These are phyloP conservation scores for Aspidiotus destructor DNA, from an alignment of 2,888 invertebrate species.

Conservation along the genomic window DNA sequence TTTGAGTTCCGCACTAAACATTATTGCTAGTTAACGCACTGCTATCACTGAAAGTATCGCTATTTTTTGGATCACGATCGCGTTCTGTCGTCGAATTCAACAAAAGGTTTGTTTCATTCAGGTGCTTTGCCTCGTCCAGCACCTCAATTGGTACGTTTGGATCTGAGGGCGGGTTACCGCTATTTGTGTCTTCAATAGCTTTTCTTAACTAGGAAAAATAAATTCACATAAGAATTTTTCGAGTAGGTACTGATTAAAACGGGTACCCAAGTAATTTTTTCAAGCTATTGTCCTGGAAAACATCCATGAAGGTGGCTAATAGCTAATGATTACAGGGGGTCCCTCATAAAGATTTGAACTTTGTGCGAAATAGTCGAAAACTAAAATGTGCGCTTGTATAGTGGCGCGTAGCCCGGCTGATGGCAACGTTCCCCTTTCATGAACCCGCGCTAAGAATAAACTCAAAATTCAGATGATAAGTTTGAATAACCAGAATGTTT, in stretches of 20 bases:
- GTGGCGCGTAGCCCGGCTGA: too few relatives aligned
- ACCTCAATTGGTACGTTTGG: not conserved
- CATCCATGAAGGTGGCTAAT: too few relatives aligned
- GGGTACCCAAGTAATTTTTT: too few relatives aligned
- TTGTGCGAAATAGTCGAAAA: too few relatives aligned
- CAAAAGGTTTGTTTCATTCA: conserved; percentile 15
- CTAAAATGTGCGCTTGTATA: too few relatives aligned
- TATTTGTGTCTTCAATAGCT: conserved; percentile 82
- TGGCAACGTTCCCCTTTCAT: too few relatives aligned
- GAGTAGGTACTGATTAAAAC: not conserved
- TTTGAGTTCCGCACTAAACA: not conserved
- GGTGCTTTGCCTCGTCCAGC: not conserved
- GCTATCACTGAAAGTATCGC: conserved; percentile 19
- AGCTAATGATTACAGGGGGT: too few relatives aligned
- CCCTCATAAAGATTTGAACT: too few relatives aligned
- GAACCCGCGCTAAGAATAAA: too few relatives aligned
- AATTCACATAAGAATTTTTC: not conserved
- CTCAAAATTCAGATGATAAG: too few relatives aligned
- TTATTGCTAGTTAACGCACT: conserved; percentile 27
- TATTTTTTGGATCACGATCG: conserved; percentile 11
- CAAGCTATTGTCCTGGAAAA: too few relatives aligned
- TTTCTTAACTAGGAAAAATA: conserved; percentile 57
- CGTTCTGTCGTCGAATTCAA: not conserved
- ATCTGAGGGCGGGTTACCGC: conserved; percentile 48
- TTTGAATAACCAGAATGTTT: too few relatives aligned